Percentiles rank a stretch among this genome's conserved stretches.
phyloP scores from a whole-genome alignment of 2,888 invertebrate genomes.

The Dimorphilus gyrociliatus region DNA sequence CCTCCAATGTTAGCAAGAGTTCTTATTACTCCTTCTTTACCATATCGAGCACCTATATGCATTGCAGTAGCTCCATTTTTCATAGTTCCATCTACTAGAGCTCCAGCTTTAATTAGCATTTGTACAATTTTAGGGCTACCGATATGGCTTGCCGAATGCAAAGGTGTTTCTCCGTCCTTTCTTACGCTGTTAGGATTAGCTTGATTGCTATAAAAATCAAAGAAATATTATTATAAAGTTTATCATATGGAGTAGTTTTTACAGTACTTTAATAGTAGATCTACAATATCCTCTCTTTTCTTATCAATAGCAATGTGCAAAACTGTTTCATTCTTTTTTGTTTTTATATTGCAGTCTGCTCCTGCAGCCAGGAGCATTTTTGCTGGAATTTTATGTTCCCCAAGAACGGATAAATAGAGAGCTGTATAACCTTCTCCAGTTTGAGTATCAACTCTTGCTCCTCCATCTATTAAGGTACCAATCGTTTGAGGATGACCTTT shows the following conservation, averaged over 20 bases:
- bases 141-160: constrained; percentile 14
- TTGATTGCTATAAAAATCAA: no score
- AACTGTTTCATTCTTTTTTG: constrained; percentile 1
- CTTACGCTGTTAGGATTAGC: constrained; percentile 6
- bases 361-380: neutral
- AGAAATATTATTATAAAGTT: no score
- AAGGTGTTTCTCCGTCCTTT: constrained; percentile 12
- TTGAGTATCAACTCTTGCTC: constrained; percentile 4
- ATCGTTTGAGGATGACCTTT: constrained; percentile 5
- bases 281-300: no score
- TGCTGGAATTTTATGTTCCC: neutral
- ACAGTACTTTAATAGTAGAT: no score
- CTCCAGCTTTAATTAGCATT: constrained; percentile 1
- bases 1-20: no score
- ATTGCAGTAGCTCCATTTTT: constrained; percentile 3
- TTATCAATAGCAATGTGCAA: neutral
- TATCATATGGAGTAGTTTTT: no score
- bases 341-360: constrained; percentile 5
- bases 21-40: no score
- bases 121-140: constrained; percentile 7
- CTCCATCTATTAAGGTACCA: constrained; percentile 2
- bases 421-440: neutral
- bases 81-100: constrained; percentile 3
- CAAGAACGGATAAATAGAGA: constrained; percentile 1
- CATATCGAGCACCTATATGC: constrained; percentile 1